Percentiles rank a stretch among this genome's conserved stretches.
Conservation (phyloP, 2,113 vertebrate genomes). For the Rhinogobius similis region DNA sequence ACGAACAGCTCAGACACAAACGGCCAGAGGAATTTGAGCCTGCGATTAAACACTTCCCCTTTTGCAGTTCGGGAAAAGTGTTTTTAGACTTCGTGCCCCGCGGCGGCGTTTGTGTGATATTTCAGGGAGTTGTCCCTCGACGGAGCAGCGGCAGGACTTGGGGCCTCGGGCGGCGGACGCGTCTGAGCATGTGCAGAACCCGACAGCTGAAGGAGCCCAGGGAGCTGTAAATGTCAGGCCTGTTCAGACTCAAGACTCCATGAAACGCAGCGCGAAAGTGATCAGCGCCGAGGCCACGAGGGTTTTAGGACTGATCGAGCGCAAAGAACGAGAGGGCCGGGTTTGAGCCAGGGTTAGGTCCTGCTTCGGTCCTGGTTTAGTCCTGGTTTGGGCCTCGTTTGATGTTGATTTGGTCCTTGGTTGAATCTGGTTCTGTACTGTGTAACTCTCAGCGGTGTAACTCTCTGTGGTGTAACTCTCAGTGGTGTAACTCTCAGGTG, state of each 20-base stretch:
- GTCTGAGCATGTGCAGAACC: constrained; percentile 25
- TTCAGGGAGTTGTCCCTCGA: background rate
- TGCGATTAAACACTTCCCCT: background rate
- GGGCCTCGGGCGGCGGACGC: background rate
- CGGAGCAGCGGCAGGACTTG: background rate
- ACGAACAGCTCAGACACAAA: background rate
- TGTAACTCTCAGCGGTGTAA: no score
- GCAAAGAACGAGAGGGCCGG: no score
- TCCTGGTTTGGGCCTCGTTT: no score
- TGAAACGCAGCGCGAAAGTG: background rate
- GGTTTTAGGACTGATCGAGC: no score
- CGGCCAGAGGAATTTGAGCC: background rate
- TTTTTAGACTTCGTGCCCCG: background rate
- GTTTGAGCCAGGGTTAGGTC: no score
- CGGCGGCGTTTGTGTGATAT: background rate
- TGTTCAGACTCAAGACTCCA: constrained; percentile 3
- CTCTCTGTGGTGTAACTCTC: no score
- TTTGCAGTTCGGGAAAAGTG: background rate
- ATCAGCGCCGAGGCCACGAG: no score
- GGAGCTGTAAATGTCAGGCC: constrained; percentile 30
- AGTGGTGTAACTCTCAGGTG: no score
- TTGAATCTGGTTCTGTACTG: no score
- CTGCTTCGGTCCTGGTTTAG: no score
- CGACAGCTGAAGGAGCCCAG: constrained; percentile 24
- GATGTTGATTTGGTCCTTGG: no score